Base-by-base conservation (phyloP, 2,797 vertebrate species). In the Amphiprion clarkii region DNA sequence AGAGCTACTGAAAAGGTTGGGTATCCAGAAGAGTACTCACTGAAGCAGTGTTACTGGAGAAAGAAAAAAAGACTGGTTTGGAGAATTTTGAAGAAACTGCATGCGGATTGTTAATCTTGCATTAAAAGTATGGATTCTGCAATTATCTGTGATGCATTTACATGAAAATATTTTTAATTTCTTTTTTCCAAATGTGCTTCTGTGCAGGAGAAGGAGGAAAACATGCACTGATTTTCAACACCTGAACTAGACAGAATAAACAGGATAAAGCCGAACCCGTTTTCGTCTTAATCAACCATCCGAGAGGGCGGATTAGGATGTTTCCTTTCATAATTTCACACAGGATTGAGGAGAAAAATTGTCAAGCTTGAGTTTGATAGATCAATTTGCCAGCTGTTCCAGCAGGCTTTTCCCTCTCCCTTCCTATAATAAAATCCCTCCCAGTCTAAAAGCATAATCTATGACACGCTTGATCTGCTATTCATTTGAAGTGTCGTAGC, bases 401-500 rank as follows among this genome's bases (percentile, higher is more conserved):
- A 86, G 88, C 90, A 84, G 81, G 85, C 84, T 90, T 87, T 85
- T 87, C 88, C 85, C 19, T 82, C 87, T 77, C 87, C 86, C 79
- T 89, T 83, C 76, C 89, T 82, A 81, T 90, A 87, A 88, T 89
- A 89, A 91, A 92, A 92, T 93, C 92, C 87, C 91, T 89, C 89
- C 71, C 89, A 87, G 91, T 90, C 88, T 81, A 85, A 89, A 74
- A 60, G 91, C 78, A 78, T 94, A 93, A 94, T 94, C 92, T 94
- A 81, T 84, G 91, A 89, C 87, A 90, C 63, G 87, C 92, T 93
- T 93, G 91, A 95, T 94, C 91, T 91, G 85, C 88, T 84, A 88
- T 94, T 94, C 87, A 93, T 94, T 93, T 94, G 89, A 94, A 94
- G 93, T 94, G 93, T 93, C 79, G 68, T 78, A 78, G 86, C 88